Percentiles rank a stretch among this genome's conserved stretches.
These are phyloP conservation scores for Drosophila jambulina DNA, from an alignment of 1,140 invertebrate genomes.

Conservation along the genomic window DNA sequence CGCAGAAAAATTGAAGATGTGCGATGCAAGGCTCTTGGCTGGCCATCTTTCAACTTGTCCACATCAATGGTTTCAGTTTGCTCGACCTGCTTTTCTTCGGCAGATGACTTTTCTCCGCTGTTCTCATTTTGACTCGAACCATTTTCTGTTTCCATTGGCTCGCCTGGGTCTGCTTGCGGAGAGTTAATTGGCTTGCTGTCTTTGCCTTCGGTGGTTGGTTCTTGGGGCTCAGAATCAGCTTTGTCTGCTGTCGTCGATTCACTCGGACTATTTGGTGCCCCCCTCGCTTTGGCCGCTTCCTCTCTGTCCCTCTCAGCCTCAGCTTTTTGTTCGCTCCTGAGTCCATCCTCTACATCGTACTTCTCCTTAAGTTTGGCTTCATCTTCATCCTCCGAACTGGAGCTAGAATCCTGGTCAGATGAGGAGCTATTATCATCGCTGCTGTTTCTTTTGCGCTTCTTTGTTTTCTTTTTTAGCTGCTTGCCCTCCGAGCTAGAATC, in stretches of 20 bases:
- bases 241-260: constrained; percentile 1
- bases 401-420: constrained; percentile 60
- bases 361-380: constrained; percentile 82
- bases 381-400: constrained; percentile 77
- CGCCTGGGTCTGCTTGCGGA: too few relatives aligned
- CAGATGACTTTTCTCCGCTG: constrained; percentile 57
- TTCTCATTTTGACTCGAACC: constrained; percentile 26
- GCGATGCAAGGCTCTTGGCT: constrained; percentile 92
- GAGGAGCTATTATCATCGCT: constrained; percentile 84
- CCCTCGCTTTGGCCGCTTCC: constrained; percentile 67
- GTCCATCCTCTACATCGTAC: constrained; percentile 83
- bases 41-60: constrained; percentile 86
- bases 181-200: constrained; percentile 2
- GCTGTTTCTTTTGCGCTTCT: constrained; percentile 85
- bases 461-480: constrained; percentile 64
- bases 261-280: constrained; percentile 29
- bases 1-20: constrained; percentile 98
- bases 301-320: constrained; percentile 60
- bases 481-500: constrained; percentile 9
- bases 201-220: neutral
- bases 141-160: constrained; percentile 11
- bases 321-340: constrained; percentile 64
- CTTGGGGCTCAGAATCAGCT: neutral
- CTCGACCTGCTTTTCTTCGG: constrained; percentile 23
- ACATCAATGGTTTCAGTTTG: constrained; percentile 76